Evolutionary conservation across 2,797 vertebrate genomes (phyloP).

Genomic region (Eospalax fontanierii): DNA sequence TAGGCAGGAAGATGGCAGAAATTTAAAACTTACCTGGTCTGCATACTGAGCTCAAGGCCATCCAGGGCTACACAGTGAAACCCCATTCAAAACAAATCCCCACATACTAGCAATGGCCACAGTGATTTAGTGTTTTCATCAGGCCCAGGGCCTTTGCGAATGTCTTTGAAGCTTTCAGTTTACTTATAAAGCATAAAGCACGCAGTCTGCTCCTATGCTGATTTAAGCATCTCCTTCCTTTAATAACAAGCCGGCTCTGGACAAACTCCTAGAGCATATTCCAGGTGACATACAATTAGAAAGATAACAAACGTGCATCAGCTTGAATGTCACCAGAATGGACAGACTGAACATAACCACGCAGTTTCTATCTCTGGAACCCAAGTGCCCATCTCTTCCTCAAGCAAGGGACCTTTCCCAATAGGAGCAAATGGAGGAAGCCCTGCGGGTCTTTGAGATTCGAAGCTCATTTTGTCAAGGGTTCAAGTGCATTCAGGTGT

Average conservation of each 20-base stretch:
- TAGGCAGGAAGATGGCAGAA: not conserved
- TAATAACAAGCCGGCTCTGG: not conserved
- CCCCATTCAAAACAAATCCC: not conserved
- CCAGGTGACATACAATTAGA: constrained; percentile 62
- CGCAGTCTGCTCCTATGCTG: constrained; percentile 19
- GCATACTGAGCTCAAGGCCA: not conserved
- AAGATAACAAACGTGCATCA: constrained; percentile 25
- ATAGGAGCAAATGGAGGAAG: not conserved
- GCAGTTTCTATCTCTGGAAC: not conserved
- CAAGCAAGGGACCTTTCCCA: not conserved
- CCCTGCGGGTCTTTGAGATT: not conserved
- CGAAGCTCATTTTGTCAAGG: constrained; percentile 32
- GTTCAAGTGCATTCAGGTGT: not conserved
- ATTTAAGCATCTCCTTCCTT: constrained; percentile 59
- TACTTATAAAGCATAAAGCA: constrained; percentile 50
- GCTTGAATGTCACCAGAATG: not conserved
- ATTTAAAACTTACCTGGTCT: not conserved
- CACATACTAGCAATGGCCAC: not conserved
- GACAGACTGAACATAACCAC: constrained; percentile 16
- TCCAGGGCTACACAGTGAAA: not conserved
- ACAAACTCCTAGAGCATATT: constrained; percentile 48
- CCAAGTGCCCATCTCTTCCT: not conserved
- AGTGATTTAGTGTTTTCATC: not conserved
- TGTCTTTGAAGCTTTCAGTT: not conserved
- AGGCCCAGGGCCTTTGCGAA: not conserved